Evolutionary conservation across 2,888 invertebrate genomes (phyloP).

Genomic region (Pandemis cinnamomeana): DNA sequence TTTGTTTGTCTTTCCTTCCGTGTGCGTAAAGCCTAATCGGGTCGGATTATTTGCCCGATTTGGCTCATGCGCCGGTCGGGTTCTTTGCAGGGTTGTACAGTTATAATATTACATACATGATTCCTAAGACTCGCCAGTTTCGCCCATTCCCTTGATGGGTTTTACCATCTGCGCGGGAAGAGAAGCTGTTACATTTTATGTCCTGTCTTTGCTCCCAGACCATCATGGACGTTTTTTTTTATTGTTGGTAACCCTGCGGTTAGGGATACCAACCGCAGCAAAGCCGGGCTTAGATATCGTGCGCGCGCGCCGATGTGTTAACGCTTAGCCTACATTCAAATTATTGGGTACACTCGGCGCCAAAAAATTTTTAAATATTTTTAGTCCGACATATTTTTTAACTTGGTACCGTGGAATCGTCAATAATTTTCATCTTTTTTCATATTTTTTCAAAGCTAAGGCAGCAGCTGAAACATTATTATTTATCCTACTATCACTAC

Average conservation of each 20-base stretch:
- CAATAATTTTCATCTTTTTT: no score
- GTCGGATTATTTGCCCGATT: constrained; percentile 28
- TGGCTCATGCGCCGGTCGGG: not conserved
- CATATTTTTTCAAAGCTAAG: no score
- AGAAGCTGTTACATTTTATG: no score
- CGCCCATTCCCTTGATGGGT: no score
- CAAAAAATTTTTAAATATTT: not conserved
- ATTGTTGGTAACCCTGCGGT: constrained; percentile 16
- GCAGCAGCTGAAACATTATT: no score
- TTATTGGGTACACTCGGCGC: constrained; percentile 23
- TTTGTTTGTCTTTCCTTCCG: constrained; percentile 7
- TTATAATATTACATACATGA: not conserved
- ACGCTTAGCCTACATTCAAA: constrained; percentile 44
- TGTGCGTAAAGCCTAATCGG: constrained; percentile 14
- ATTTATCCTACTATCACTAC: no score
- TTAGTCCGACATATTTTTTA: not conserved
- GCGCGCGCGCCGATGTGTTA: constrained; percentile 33
- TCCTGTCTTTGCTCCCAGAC: no score
- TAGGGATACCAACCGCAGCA: constrained; percentile 31
- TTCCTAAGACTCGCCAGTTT: no score
- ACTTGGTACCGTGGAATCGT: no score
- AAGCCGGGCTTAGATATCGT: constrained; percentile 25
- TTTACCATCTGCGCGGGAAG: no score
- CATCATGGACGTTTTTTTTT: not conserved
- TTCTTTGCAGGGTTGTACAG: constrained; percentile 13